Conservation (phyloP, 1,140 invertebrate genomes). For the Radopholus similis region DNA sequence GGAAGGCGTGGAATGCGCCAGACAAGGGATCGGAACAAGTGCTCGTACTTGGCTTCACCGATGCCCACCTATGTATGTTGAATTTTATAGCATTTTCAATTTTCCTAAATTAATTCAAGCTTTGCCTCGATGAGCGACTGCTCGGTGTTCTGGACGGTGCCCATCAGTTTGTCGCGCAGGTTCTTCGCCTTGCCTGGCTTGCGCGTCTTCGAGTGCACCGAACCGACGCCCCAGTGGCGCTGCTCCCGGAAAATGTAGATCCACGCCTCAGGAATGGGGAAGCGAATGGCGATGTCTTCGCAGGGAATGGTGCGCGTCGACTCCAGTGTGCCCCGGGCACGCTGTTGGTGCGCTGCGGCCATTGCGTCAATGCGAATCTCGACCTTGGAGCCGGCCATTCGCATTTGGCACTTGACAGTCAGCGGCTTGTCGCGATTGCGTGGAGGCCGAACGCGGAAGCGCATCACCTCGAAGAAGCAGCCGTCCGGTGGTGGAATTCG, state of each 20-base stretch:
- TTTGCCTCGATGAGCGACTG: conserved; percentile 89
- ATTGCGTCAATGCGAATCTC: conserved; percentile 87
- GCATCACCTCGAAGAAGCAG: conserved; percentile 91
- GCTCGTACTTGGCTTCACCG: conserved; percentile 97
- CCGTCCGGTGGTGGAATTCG: conserved; percentile 97
- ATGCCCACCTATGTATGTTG: conserved; percentile 18
- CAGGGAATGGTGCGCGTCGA: conserved; percentile 86
- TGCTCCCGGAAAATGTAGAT: conserved; percentile 95
- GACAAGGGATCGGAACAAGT: conserved; percentile 91
- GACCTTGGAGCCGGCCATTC: conserved; percentile 67
- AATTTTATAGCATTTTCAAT: neutral
- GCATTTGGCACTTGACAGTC: conserved; percentile 74
- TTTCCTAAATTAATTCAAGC: conserved; percentile 1
- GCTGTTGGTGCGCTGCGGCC: conserved; percentile 82
- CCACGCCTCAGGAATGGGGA: conserved; percentile 98
- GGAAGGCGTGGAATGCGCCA: conserved; percentile 80
- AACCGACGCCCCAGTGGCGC: conserved; percentile 97
- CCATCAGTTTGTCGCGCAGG: conserved; percentile 88
- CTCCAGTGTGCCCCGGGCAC: conserved; percentile 67
- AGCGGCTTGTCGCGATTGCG: conserved; percentile 93
- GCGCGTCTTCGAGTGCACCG: conserved; percentile 89
- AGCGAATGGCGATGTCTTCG: conserved; percentile 91
- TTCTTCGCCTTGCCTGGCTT: conserved; percentile 72
- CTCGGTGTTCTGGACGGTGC: conserved; percentile 79
- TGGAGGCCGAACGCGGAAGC: conserved; percentile 90